Base-by-base conservation (phyloP, 2,888 invertebrate genomes). In the Xylota sylvarum region DNA sequence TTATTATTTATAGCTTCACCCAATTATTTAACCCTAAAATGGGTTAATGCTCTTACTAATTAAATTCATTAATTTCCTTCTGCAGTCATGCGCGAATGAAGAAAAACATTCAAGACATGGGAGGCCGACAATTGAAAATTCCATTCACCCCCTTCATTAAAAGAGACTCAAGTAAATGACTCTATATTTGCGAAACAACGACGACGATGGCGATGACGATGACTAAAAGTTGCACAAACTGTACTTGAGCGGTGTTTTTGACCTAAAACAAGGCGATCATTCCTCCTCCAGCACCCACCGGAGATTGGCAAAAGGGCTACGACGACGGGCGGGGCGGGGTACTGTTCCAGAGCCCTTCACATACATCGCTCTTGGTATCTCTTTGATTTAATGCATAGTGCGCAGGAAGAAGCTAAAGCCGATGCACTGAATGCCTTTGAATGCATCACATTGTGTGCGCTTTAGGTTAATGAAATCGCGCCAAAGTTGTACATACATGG, bases 401-500 rank as follows among this genome's bases (percentile, higher is more conserved):
- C 40, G 43, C 58, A 69, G 50, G 55, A 72, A 67, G 35, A 62
- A 35, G 35, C 12, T 5, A 17, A 40, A 19, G 17, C 30, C 35
- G 17, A 23, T 14, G 48, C 6, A 17, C 23, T n/a, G 40, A 43
- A 69, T 62, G 72, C 32, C 48, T 64, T 35, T 86, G 48, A 76
- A 70, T 74, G 79, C 83, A 76, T 48, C 65, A 72, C 70, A 76
- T 83, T 87, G 74, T 83, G 64, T 43, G 65, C 76, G 55, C 74
- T 79, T 79, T 79, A 46, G 76, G 78, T 79, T 79, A 87, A 84
- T 79, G 83, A 84, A 87, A 79, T 70, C 74, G 79, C 83, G 70
- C 78, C 70, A 76, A 84, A 83, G 78, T 64, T 65, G 43, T 50
- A 37, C 7, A 5, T 32, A 5, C n/a, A n/a, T n/a, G n/a, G n/a